Evolutionary conservation across 1,140 invertebrate species (phyloP), one percentile per base, ranked within the genome.

Genomic region (Drosophila miranda): DNA sequence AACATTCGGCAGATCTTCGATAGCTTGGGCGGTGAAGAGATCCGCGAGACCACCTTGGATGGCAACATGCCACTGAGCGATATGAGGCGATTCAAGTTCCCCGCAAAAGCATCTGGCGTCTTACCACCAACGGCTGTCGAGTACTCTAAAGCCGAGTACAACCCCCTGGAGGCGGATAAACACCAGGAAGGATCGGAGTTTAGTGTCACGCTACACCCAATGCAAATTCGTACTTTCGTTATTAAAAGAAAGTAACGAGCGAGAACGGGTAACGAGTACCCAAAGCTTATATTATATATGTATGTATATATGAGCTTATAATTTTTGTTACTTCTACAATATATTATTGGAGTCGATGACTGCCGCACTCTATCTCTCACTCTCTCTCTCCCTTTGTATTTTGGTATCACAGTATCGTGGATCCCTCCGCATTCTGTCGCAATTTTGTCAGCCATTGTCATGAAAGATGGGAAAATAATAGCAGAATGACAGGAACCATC

Each of bases 201-300:
- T 21, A 68, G 73, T 2, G 67, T 90, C 21, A 79, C 79, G 9
- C 21, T 90, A 49, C 63, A 63, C 45, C 81, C 89, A 14, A 87
- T 90, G 89, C 73, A 90, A 55, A 90, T 90, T 42, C 89, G 89
- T 6, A 90, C 89, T 2, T 90, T 89, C 23, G 75, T 86, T 11
- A 80, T 86, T 11, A 64, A 51, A 9, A 68, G 30, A 13, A 8
- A 57, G 5, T 51, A 58, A 70, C 19, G 19, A 19, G 19, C 1
- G 19, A 2, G 19, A 19, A 19, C 19, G 19, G 19, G 1, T 19
- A 19, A 19, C 19, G 19, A 19, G 19, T 19, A 19, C 19, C 19
- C 19, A 1, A 19, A 2, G 2, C 19, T 19, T 1, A 2, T 19
- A 19, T 2, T 19, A 19, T 19, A 19, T 19, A 19, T 19, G 19